Evolutionary conservation across 2,888 invertebrate genomes (phyloP), one percentile per base, ranked within the genome.

Genomic region (Campopleginae sp.): DNA sequence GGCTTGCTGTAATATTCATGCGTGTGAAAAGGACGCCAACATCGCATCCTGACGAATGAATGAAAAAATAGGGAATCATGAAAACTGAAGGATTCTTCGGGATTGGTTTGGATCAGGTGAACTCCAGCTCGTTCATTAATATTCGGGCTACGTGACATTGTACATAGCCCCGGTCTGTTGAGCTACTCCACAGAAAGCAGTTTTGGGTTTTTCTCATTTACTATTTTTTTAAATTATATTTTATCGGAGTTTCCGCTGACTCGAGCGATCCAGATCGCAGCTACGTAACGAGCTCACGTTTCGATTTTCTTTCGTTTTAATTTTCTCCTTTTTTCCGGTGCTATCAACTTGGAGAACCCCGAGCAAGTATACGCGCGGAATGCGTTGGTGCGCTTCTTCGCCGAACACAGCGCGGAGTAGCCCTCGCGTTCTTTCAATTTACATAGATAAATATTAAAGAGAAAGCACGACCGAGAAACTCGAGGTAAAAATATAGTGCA

Each of bases 361-460:
- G 63, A 61, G 80, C 51, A 58, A 65, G 77, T 44, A 46, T 27
- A 72, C 31, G 72, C 54, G 80, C 33, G 72, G 42, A 42, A n/a
- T 61, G 33, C 83, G 80, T 51, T 63, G 79, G 70, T 68, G 68
- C 80, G 58, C 80, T 79, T 75, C 70, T 79, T 80, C 68, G 31
- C 70, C 79, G 44, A 71, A 81, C 61, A 66, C 46, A 58, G 31
- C 54, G 74, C 65, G 42, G 27, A 70, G 51, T 78, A 48, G 48
- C 72, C 72, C 77, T 68, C 77, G 72, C 83, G 80, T 84, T 81
- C 85, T 86, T 87, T 86, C 83, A 87, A 87, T 87, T 87, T 86
- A 80, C 86, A 87, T 87, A 86, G 80, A 87, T 87, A 87, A 86
- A 87, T 87, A 87, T 87, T 87, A 82, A 86, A 87, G 86, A 84